These are phyloP conservation scores for Subacronicta megacephala DNA, from an alignment of 2,888 invertebrate species.

Conservation along the genomic window DNA sequence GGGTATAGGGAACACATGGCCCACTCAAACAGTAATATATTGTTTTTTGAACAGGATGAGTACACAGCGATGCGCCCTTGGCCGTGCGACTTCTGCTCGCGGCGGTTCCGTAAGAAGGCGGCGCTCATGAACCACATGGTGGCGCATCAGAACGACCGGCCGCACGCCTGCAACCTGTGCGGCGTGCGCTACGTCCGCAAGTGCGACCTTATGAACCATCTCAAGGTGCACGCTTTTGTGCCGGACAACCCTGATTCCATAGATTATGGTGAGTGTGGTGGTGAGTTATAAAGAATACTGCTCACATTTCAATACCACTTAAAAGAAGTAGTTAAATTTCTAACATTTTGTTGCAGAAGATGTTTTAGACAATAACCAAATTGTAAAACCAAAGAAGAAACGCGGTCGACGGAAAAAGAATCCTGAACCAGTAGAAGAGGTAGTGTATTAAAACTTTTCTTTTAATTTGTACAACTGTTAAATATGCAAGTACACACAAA, in stretches of 20 bases:
- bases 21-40: not conserved
- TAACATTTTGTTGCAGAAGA: slow-evolving; percentile 71
- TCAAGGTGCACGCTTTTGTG: slow-evolving; percentile 94
- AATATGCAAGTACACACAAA: too few relatives aligned
- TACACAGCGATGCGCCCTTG: slow-evolving; percentile 94
- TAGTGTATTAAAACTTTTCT: not conserved
- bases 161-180: slow-evolving; percentile 95
- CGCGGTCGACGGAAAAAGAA: slow-evolving; percentile 84
- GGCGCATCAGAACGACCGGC: slow-evolving; percentile 95
- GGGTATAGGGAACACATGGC: not conserved
- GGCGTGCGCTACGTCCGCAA: slow-evolving; percentile 94
- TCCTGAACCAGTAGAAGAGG: slow-evolving; percentile 76
- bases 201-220: slow-evolving; percentile 94
- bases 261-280: slow-evolving; percentile 79
- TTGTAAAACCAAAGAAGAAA: slow-evolving; percentile 84
- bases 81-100: slow-evolving; percentile 96
- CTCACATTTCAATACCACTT: not conserved
- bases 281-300: not conserved
- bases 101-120: slow-evolving; percentile 95
- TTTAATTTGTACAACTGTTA: too few relatives aligned
- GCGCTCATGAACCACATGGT: slow-evolving; percentile 96
- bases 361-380: slow-evolving; percentile 73
- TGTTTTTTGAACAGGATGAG: slow-evolving; percentile 85
- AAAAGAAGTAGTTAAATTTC: not conserved
- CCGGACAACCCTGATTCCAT: slow-evolving; percentile 91